phyloP scores from a whole-genome alignment of 1,140 invertebrate species.

The Popillia japonica region DNA sequence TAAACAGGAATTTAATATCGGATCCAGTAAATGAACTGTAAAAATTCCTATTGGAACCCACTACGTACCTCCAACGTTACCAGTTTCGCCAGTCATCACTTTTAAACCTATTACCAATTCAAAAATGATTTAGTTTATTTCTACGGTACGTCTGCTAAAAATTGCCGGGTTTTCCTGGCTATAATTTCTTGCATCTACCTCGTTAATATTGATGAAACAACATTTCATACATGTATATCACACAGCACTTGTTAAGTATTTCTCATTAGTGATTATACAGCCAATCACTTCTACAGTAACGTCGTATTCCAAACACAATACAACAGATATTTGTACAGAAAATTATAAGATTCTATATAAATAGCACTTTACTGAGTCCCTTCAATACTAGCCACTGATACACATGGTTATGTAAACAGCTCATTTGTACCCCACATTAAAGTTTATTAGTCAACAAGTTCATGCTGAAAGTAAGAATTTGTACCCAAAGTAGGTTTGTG shows the following conservation, averaged over 20 bases:
- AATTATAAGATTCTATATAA: background rate
- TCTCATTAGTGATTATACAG: background rate
- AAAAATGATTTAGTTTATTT: background rate
- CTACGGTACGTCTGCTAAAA: background rate
- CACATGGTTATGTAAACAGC: background rate
- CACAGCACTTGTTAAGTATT: background rate
- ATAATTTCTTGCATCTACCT: background rate
- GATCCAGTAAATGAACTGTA: conserved; percentile 34
- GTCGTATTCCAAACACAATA: background rate
- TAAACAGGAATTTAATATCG: conserved; percentile 38
- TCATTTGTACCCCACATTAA: conserved; percentile 4
- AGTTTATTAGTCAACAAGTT: conserved; percentile 25
- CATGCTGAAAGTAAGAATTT: background rate
- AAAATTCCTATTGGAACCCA: background rate
- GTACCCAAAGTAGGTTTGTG: background rate
- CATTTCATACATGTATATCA: background rate
- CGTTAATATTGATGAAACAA: background rate
- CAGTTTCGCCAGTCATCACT: conserved; percentile 19
- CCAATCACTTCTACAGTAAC: background rate
- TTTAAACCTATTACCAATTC: conserved; percentile 13
- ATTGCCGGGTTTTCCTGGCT: background rate
- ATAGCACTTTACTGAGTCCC: background rate
- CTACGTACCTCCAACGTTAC: background rate
- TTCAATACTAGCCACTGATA: background rate
- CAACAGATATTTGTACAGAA: background rate